These are phyloP conservation scores for Bucorvus abyssinicus DNA, from an alignment of 2,797 vertebrate species.

Conservation along the genomic window DNA sequence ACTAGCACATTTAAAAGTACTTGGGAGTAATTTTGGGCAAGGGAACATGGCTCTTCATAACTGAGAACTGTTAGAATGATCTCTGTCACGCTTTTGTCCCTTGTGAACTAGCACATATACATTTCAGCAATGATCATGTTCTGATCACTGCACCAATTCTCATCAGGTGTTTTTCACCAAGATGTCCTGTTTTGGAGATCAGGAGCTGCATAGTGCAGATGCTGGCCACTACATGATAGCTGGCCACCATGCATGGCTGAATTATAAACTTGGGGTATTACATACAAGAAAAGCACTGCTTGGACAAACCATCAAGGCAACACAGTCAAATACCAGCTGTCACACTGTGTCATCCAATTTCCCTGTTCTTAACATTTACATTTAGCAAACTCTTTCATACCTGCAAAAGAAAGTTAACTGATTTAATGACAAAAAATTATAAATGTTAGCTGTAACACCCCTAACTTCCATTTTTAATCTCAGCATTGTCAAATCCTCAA, in stretches of 20 bases:
- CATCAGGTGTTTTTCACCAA: not conserved
- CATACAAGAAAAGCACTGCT: not conserved
- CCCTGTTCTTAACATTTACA: not conserved
- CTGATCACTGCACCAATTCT: not conserved
- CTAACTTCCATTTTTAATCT: not conserved
- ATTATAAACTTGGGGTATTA: not conserved
- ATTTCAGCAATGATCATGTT: not conserved
- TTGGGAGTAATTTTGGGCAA: not conserved
- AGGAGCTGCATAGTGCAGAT: rapidly evolving
- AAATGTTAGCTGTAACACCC: not conserved
- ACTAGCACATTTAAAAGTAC: not conserved
- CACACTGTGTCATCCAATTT: not conserved
- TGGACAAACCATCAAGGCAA: not conserved
- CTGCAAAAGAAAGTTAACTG: not conserved
- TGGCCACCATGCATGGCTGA: not conserved
- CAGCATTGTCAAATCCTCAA: not conserved
- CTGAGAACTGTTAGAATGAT: not conserved
- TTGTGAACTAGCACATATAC: not conserved
- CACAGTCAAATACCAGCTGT: not conserved
- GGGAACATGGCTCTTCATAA: not conserved
- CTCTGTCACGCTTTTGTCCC: not conserved
- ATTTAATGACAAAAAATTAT: not conserved
- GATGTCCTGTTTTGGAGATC: not conserved
- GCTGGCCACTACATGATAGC: rapidly evolving
- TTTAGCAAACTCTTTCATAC: not conserved